Percentiles rank a stretch among this genome's conserved stretches.
These are phyloP conservation scores for Onychostoma macrolepis DNA, from an alignment of 2,113 vertebrate species.

Conservation along the genomic window DNA sequence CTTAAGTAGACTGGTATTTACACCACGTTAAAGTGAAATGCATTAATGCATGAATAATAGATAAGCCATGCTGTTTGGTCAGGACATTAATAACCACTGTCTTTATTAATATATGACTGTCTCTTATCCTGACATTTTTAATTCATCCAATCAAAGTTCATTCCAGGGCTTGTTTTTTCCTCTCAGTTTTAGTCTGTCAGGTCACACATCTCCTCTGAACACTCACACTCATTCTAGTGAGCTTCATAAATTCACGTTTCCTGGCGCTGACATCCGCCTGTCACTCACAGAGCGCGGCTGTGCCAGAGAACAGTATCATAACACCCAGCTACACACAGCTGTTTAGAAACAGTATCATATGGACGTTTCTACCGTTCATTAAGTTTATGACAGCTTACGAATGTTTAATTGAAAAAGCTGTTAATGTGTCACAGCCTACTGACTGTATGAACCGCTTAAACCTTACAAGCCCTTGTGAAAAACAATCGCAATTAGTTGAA, in stretches of 20 bases:
- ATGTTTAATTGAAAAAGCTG: not conserved
- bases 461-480: not conserved
- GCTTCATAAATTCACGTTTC: constrained; percentile 26
- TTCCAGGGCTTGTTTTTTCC: not conserved
- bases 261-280: not conserved
- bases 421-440: not conserved
- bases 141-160: not conserved
- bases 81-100: not conserved
- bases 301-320: not conserved
- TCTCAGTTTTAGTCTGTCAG: constrained; percentile 19
- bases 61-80: constrained; percentile 9
- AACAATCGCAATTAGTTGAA: not conserved
- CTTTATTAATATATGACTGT: constrained; percentile 14
- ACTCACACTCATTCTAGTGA: constrained; percentile 27
- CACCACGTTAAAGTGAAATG: not conserved
- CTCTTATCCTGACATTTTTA: constrained; percentile 10
- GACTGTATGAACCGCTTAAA: not conserved
- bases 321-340: not conserved
- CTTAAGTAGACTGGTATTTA: not conserved
- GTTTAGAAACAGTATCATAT: not conserved
- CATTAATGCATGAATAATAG: not conserved
- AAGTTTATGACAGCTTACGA: not conserved
- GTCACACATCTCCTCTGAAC: constrained; percentile 20
- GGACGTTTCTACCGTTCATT: not conserved
- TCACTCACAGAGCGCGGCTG: not conserved